Conservation (phyloP, 2,888 invertebrate genomes). For the Xestia ashworthii region DNA sequence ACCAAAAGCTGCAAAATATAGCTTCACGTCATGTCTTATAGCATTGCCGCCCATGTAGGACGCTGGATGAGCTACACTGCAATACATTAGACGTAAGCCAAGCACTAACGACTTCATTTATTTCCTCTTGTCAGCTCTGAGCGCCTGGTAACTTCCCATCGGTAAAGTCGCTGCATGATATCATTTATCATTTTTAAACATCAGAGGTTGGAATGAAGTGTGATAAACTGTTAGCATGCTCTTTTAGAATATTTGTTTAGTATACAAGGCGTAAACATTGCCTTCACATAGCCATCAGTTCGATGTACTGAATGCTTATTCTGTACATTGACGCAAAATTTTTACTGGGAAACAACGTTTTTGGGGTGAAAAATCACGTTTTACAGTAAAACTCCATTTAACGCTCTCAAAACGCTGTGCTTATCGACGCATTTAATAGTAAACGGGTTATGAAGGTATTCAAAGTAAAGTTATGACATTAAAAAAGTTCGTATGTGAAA, state of each 20-base stretch:
- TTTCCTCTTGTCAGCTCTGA: slow-evolving; percentile 73
- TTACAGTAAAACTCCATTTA: too few species aligned
- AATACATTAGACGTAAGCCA: slow-evolving; percentile 77
- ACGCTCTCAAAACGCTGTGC: too few species aligned
- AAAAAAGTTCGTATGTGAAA: too few species aligned
- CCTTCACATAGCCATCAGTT: too few species aligned
- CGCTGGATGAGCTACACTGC: slow-evolving; percentile 52
- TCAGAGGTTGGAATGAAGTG: slow-evolving; percentile 38
- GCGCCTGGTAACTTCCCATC: slow-evolving; percentile 70
- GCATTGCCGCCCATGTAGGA: slow-evolving; percentile 25
- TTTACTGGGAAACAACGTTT: too few species aligned
- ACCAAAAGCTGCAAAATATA: slow-evolving; percentile 5
- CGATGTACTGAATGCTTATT: too few species aligned
- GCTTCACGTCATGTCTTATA: slow-evolving; percentile 7
- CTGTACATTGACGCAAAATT: too few species aligned
- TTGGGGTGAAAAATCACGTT: too few species aligned
- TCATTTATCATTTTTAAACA: slow-evolving; percentile 60
- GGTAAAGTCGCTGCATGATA: slow-evolving; percentile 59
- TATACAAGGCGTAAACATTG: not conserved
- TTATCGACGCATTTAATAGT: too few species aligned
- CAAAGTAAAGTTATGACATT: too few species aligned
- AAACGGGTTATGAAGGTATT: too few species aligned
- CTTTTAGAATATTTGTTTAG: not conserved
- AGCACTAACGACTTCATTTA: slow-evolving; percentile 79
- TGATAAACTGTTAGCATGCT: slow-evolving; percentile 37